Conservation (phyloP, 2,888 invertebrate species). For the Andrena haemorrhoa region DNA sequence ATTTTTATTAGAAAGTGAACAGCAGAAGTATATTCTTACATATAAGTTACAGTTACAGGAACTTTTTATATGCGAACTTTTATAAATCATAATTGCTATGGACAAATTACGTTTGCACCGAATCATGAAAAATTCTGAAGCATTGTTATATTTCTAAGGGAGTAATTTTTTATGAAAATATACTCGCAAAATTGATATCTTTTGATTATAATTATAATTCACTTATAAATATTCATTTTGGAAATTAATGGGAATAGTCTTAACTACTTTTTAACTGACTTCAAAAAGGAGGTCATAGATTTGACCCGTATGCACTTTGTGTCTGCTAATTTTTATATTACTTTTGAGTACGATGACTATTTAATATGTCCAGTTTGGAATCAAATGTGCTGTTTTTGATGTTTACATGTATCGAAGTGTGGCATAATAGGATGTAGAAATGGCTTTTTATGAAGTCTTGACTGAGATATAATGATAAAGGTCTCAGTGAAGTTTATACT, state of each 20-base stretch:
- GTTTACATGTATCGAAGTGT: background rate
- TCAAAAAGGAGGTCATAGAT: too few relatives aligned
- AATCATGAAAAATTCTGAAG: background rate
- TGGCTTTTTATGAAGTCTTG: conserved; percentile 33
- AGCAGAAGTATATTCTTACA: background rate
- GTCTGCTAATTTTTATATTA: background rate
- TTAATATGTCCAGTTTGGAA: background rate
- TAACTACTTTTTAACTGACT: background rate
- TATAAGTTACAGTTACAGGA: background rate
- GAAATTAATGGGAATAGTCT: background rate
- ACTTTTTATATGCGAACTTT: too few relatives aligned
- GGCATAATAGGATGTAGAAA: background rate
- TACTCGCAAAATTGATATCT: background rate
- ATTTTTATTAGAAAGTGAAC: background rate
- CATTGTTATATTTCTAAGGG: background rate
- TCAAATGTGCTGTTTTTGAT: background rate
- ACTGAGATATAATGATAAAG: conserved; percentile 69
- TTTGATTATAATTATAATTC: background rate
- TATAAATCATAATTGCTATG: background rate
- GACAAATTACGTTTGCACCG: background rate
- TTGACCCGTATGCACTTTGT: too few relatives aligned
- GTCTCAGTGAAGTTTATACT: conserved; percentile 62
- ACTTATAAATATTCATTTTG: background rate
- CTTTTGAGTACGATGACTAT: conserved; percentile 4
- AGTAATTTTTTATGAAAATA: background rate